Base-by-base conservation (phyloP, 2,113 vertebrate species). In the Varanus komodoensis region DNA sequence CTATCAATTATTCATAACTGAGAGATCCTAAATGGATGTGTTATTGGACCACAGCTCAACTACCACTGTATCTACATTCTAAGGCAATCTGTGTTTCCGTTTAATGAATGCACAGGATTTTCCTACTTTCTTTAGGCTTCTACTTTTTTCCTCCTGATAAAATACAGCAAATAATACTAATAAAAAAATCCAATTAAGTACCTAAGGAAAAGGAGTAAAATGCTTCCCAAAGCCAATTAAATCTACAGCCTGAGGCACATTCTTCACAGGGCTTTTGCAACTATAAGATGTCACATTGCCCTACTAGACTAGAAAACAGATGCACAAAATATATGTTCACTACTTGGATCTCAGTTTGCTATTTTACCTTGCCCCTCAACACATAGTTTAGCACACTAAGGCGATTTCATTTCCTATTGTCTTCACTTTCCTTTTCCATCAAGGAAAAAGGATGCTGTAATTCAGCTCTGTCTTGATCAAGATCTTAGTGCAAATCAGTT, bases 131-230 rank as follows among this genome's bases (percentile, higher is more conserved):
- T 81, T 57, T 52, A 54, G 68, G 15, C n/a, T 82, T 82, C 25
- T 73, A 21, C 15, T 82, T 82, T 87, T 84, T 29, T 8, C 57
- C 21, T 54, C 57, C 48, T 88, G 32, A 34, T 77, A 64, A 77
- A 87, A 64, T 38, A 48, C 23, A 88, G 6, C 38, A 79, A 67
- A 79, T 67, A 79, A n/a, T 3, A 15, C 15, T 73, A n/a, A 44
- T 44, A 23, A 7, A 82, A 54, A n/a, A 34, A 87, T 67, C 71
- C 57, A 77, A 84, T 77, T 84, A 84, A 50, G 25, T 54, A 27
- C 38, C 38, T 74, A 84, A 84, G 81, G n/a, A 89, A 84, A 84
- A 75, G 73, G 71, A 89, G 57, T 84, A 84, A 8, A 29, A 67
- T 50, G 23, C 38, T 75, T 34, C 3, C 38, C 34, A 77, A 79